phyloP scores from a whole-genome alignment of 2,113 vertebrate species.

The Mustela nigripes region DNA sequence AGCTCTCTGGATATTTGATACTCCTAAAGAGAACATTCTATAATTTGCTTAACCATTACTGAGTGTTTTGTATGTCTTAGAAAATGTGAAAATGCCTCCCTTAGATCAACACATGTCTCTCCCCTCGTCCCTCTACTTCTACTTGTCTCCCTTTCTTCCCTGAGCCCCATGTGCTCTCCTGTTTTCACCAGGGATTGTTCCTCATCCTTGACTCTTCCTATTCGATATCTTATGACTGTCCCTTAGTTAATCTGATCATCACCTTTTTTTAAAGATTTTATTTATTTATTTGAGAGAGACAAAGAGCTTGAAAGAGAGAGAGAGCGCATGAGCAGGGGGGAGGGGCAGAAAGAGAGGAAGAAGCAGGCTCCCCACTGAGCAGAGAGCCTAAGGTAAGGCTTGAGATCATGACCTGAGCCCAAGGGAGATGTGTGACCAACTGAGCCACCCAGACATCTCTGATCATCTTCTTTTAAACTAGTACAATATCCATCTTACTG shows the following conservation, averaged over 20 bases:
- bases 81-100: constrained; percentile 27
- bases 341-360: neutral
- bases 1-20: constrained; percentile 44
- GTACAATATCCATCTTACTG: neutral
- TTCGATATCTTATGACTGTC: neutral
- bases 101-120: neutral
- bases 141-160: neutral
- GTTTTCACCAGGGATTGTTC: neutral
- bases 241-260: neutral
- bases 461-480: neutral
- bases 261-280: neutral
- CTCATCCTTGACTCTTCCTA: neutral
- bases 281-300: neutral
- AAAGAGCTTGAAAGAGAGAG: neutral
- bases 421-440: neutral
- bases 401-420: neutral
- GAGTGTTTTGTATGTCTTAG: neutral
- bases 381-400: neutral
- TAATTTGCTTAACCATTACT: constrained; percentile 46
- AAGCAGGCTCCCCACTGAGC: too few relatives aligned
- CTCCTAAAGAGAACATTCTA: constrained; percentile 21
- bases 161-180: neutral
- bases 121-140: neutral
- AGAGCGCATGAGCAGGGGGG: rapidly evolving
- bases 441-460: neutral